Base-by-base conservation (phyloP, 2,888 invertebrate species). In the Phalangium opilio region DNA sequence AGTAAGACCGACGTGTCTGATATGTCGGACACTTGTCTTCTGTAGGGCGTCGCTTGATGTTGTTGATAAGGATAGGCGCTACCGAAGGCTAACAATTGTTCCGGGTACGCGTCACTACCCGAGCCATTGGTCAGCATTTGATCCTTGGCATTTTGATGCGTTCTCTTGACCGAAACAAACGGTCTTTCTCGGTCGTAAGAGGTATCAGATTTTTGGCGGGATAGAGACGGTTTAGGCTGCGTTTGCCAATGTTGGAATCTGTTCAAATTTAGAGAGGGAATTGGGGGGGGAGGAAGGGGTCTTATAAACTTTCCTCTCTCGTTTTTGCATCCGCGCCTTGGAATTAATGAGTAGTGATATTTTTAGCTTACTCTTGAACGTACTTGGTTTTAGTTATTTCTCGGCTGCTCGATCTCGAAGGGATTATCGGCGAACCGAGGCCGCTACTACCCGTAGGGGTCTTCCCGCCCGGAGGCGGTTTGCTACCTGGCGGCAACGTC, bases 131-230 rank as follows among this genome's bases (percentile, higher is more conserved):
- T 56, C 14, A 60, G 54, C 18, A 59, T 59, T 42, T 59, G 57
- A 45, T 65, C 66, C 32, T 64, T 64, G 1, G 62, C 61, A 43
- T 64, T 60, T 49, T 72, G 74, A 60, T 75, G 73, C 3, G 74
- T 73, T 55, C 74, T 67, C 61, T 74, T 75, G 12, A 76, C 73
- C 19, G 74, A 72, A 55, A 77, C 73, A 62, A 78, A 78, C 36
- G 78, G 77, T 54, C 78, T 67, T 60, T 78, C 78, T 58, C 69
- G 66, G 51, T 71, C 69, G 56, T 59, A 57, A 8, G 61, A 60
- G 10, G 57, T 59, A 49, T 64, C 64, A 5, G 64, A 63, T 33
- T 60, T 57, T 45, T 63, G 63, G 43, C 64, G 54, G 5, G 58
- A 49, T 10, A 60, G 51, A 4, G 27, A 27, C 35, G 57, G 51